A percentile compares a stretch with the other conserved stretches of the same genome.
phyloP scores from a whole-genome alignment of 1,140 invertebrate genomes.

The Micrasema minimum region DNA sequence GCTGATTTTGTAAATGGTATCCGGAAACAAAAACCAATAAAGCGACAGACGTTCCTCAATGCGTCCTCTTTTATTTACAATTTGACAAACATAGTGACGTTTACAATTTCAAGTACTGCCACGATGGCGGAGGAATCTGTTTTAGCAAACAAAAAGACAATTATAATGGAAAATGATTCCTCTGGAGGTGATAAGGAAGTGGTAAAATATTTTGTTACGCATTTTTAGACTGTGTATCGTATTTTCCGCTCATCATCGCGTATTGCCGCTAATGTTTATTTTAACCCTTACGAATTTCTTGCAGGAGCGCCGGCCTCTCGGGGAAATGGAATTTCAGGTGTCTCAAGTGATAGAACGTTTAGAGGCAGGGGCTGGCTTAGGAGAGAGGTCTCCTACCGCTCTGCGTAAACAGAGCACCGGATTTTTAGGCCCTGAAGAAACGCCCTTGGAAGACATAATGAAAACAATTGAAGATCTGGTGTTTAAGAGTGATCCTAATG shows the following conservation, averaged over 20 bases:
- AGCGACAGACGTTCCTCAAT: constrained; percentile 36
- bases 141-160: constrained; percentile 29
- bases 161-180: constrained; percentile 38
- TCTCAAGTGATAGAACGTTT: constrained; percentile 73
- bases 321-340: constrained; percentile 73
- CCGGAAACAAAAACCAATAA: constrained; percentile 2
- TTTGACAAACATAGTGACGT: constrained; percentile 50
- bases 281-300: constrained; percentile 35
- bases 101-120: constrained; percentile 57
- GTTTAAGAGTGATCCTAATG: constrained; percentile 45
- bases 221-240: neutral
- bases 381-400: constrained; percentile 56
- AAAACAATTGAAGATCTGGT: constrained; percentile 54
- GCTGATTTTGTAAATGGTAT: constrained; percentile 38
- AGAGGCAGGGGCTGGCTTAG: constrained; percentile 69
- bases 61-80: constrained; percentile 40
- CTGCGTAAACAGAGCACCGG: constrained; percentile 60
- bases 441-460: constrained; percentile 62
- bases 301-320: constrained; percentile 65
- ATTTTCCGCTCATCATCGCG: neutral
- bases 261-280: constrained; percentile 24
- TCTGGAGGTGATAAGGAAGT: constrained; percentile 21
- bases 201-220: constrained; percentile 11
- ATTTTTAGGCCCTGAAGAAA: constrained; percentile 63
- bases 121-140: constrained; percentile 64